Base-by-base conservation (phyloP, 2,888 invertebrate species). In the Ctena decussata region DNA sequence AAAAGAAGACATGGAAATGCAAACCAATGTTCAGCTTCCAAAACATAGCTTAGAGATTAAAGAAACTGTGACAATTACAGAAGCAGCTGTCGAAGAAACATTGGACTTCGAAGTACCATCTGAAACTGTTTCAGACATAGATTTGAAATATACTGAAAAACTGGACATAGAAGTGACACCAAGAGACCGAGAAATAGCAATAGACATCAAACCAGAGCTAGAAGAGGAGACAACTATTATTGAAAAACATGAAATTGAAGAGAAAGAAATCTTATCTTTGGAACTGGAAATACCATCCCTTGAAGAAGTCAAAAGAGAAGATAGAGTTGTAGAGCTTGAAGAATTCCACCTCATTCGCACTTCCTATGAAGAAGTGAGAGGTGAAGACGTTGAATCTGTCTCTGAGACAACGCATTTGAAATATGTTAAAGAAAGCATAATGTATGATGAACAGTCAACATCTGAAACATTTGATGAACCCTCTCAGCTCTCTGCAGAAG, bases 91-190 rank as follows among this genome's bases (percentile, higher is more conserved):
- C 49, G 81, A 84, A 39, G 72, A 60, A 57, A 77, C 84, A 60
- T 30, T 74, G 60, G 60, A 76, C 21, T 49, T 44, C n/a, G n/a
- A n/a, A n/a, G n/a, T n/a, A n/a, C n/a, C n/a, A n/a, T n/a, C n/a
- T n/a, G n/a, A n/a, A n/a, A n/a, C n/a, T n/a, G n/a, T n/a, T n/a
- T n/a, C n/a, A n/a, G n/a, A 81, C 37, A 32, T 60, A 35, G 60
- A 69, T 46, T 46, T 35, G 39, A 37, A 57, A 41, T 49, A 65
- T 49, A 18, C 72, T 24, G 81, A 82, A 57, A 72, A 37, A 24
- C 15, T 82, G 71, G 76, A 82, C 49, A 79, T 87, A 60, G 73
- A 76, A 30, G 77, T 77, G 76, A 46, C 35, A 75, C 78, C 75
- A 18, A 49, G 73, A 24, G 39, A 72, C 24, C 49, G 73, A 15